Base-by-base conservation (phyloP, 2,797 vertebrate species). In the Aplochiton taeniatus region DNA sequence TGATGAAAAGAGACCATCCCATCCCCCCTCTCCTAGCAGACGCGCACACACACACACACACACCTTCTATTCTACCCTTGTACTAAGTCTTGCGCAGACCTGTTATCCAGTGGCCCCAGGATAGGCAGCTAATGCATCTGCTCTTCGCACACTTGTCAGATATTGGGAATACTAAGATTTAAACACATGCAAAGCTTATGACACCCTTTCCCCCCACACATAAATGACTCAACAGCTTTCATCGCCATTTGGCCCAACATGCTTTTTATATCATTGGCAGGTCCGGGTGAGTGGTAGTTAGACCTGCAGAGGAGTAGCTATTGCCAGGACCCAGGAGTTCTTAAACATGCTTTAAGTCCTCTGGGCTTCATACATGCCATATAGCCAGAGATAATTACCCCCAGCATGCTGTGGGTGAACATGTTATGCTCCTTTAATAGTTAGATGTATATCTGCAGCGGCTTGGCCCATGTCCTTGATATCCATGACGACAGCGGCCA, bases 61-160 rank as follows among this genome's bases (percentile, higher is more conserved):
- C n/a, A n/a, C 57, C 10, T 69, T 47, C 54, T 62, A 14, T 63
- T 65, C 64, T 55, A 65, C 72, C 57, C 53, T 46, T 65, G 70
- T 45, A 69, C 76, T 72, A 76, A 69, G 74, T 79, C 74, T 66
- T 64, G 81, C 61, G 61, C 69, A 76, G 77, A 82, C 65, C 42
- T 78, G 81, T 68, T 31, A 31, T 43, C 74, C 58, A 61, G 73
- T 73, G 68, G 78, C 83, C 74, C 20, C 11, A 1, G 71, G 80
- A 77, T 77, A 72, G 68, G 69, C 63, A 47, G 47, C 18, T 4
- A 31, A 31, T 1, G 5, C 72, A 68, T n/a, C 58, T 69, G 78
- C 74, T 60, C 71, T 72, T 60, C 0, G 67, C 48, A 80, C 70
- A 19, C 3, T 31, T 31, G 31, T 31, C 31, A 31, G 6, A 31